Conservation (phyloP, 2,797 vertebrate species). For the Pitangus sulphuratus region DNA sequence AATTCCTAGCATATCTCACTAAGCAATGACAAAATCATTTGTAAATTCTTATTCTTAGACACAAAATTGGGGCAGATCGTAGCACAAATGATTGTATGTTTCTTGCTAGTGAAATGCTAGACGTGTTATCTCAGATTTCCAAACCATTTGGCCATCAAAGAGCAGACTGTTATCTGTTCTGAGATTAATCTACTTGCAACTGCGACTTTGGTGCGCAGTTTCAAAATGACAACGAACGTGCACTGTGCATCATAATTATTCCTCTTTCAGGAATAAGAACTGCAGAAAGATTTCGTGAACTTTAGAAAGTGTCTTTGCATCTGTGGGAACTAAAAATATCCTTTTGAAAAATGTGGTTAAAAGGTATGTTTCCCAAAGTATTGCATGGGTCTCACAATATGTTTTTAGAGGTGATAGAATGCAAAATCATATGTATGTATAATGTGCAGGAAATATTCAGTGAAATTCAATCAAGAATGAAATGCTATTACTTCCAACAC, state of each 20-base stretch:
- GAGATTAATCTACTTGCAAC: background rate
- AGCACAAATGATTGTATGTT: background rate
- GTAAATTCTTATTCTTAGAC: background rate
- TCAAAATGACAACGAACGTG: background rate
- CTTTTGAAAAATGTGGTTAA: background rate
- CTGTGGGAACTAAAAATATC: background rate
- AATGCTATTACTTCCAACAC: conserved; percentile 72
- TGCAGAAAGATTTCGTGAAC: background rate
- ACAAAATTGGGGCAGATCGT: background rate
- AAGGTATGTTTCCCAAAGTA: background rate
- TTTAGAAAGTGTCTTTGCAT: background rate
- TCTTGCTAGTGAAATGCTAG: background rate
- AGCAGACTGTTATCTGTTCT: background rate
- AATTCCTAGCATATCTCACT: background rate
- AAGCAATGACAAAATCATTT: background rate
- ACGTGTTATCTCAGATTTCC: background rate
- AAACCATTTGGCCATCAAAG: background rate
- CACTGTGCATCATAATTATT: background rate
- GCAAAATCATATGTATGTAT: conserved; percentile 49
- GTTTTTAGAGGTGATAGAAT: conserved; percentile 17
- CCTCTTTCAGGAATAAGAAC: background rate
- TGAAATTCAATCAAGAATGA: conserved; percentile 74
- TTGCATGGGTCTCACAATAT: background rate
- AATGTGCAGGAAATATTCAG: conserved; percentile 33
- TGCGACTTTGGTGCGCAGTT: background rate